A percentile compares a stretch with the other conserved stretches of the same genome.
Evolutionary conservation across 2,113 vertebrate species (phyloP).

Genomic region (Ictalurus punctatus): DNA sequence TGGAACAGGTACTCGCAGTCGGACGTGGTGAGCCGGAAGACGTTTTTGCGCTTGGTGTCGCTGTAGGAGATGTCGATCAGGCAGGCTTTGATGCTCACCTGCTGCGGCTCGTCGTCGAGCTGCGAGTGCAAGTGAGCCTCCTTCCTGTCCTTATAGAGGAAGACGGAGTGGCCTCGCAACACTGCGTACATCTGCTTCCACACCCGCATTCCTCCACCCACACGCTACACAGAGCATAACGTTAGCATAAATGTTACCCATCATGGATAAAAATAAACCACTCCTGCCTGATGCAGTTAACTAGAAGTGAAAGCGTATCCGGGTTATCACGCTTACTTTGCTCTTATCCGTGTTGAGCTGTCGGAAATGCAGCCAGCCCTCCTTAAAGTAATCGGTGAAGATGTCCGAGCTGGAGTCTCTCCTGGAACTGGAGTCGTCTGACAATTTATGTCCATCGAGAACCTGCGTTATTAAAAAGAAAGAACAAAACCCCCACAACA

Average conservation of each 20-base stretch:
- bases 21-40: constrained; percentile 91
- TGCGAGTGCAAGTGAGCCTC: constrained; percentile 79
- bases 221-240: constrained; percentile 72
- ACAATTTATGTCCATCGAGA: constrained; percentile 81
- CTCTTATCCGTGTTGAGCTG: constrained; percentile 89
- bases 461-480: constrained; percentile 65
- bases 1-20: constrained; percentile 96
- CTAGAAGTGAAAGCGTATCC: not conserved
- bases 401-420: constrained; percentile 88
- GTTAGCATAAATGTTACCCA: not conserved
- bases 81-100: constrained; percentile 92
- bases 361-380: constrained; percentile 90
- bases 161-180: constrained; percentile 87
- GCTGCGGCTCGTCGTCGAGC: constrained; percentile 82
- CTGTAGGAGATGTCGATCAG: constrained; percentile 98
- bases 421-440: constrained; percentile 86
- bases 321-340: constrained; percentile 77
- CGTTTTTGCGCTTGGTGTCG: constrained; percentile 96
- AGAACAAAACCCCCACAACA: not conserved
- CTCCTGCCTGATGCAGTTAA: not conserved
- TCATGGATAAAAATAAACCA: not conserved
- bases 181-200: constrained; percentile 96
- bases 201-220: constrained; percentile 85
- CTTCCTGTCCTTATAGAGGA: constrained; percentile 91
- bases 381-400: constrained; percentile 88